A percentile compares a stretch with the other conserved stretches of the same genome.
These are phyloP conservation scores for Luscinia luscinia DNA, from an alignment of 2,797 vertebrate genomes.

Conservation along the genomic window DNA sequence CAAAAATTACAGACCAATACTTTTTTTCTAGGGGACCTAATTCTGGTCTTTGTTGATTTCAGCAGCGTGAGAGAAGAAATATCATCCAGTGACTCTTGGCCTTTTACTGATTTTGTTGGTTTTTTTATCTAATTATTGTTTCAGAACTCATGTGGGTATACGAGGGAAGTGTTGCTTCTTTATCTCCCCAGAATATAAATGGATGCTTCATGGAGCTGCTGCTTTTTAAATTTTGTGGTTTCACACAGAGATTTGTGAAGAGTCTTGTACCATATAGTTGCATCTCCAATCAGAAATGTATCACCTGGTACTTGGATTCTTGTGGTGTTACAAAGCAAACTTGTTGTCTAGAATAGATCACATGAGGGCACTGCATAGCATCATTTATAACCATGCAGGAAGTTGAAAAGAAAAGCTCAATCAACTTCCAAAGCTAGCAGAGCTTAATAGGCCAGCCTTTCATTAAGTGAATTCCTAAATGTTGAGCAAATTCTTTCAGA, in stretches of 20 bases:
- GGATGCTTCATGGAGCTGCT: background rate
- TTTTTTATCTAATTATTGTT: background rate
- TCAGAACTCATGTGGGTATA: background rate
- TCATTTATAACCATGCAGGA: conserved; percentile 76
- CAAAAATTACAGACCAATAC: background rate
- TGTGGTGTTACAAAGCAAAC: conserved; percentile 31
- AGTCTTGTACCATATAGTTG: background rate
- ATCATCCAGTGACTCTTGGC: background rate
- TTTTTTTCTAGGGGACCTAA: background rate
- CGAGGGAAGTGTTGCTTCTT: background rate
- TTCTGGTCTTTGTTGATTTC: background rate
- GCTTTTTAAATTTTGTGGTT: background rate
- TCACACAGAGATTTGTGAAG: background rate
- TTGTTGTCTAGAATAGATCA: conserved; percentile 64
- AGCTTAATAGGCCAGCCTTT: conserved; percentile 79
- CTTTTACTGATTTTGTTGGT: background rate
- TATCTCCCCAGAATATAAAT: background rate
- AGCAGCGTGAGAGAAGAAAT: background rate
- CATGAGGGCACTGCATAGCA: conserved; percentile 72
- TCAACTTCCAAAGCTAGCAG: conserved; percentile 62
- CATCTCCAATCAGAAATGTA: background rate
- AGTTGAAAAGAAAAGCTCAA: conserved; percentile 73
- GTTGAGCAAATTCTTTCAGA: conserved; percentile 80
- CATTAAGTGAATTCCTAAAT: conserved; percentile 83
- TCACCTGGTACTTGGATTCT: conserved; percentile 49